These are phyloP conservation scores for Polietes domitor DNA, from an alignment of 2,888 invertebrate species.

Conservation along the genomic window DNA sequence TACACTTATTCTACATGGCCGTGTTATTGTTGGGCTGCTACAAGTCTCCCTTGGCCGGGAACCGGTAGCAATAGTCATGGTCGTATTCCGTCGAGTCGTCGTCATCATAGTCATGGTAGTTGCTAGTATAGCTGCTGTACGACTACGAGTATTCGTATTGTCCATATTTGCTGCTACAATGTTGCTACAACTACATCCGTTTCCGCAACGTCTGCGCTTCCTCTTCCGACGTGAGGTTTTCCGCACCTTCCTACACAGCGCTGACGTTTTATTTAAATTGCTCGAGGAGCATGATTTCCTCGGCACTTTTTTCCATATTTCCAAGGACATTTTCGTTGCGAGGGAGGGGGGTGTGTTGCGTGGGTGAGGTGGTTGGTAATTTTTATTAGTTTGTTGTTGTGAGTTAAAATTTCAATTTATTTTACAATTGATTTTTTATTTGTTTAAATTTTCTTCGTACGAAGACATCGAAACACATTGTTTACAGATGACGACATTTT, in stretches of 20 bases:
- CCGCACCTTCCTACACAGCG: constrained; percentile 56
- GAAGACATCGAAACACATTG: neutral
- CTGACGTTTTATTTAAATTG: constrained; percentile 5
- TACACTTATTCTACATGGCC: constrained; percentile 53
- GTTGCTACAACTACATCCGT: constrained; percentile 22
- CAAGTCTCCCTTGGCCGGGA: neutral
- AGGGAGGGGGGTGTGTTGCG: no score
- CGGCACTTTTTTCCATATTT: neutral
- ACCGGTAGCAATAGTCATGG: neutral
- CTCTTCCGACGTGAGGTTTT: constrained; percentile 62
- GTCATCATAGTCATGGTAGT: neutral
- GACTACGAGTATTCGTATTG: constrained; percentile 2
- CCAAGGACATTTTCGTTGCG: neutral
- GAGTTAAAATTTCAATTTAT: neutral
- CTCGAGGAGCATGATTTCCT: neutral
- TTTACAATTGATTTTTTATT: neutral
- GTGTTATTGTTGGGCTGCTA: neutral
- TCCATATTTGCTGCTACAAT: no score
- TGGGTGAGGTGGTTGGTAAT: no score
- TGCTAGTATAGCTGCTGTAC: neutral
- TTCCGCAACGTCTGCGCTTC: constrained; percentile 38
- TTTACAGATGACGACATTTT: neutral
- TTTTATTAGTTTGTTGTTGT: neutral
- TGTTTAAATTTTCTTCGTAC: neutral
- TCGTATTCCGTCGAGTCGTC: neutral